These are phyloP conservation scores for Aurelia sp. DNA, from an alignment of 30 jellyfish, hydroid and myxozoan genomes.

Conservation along the genomic window DNA sequence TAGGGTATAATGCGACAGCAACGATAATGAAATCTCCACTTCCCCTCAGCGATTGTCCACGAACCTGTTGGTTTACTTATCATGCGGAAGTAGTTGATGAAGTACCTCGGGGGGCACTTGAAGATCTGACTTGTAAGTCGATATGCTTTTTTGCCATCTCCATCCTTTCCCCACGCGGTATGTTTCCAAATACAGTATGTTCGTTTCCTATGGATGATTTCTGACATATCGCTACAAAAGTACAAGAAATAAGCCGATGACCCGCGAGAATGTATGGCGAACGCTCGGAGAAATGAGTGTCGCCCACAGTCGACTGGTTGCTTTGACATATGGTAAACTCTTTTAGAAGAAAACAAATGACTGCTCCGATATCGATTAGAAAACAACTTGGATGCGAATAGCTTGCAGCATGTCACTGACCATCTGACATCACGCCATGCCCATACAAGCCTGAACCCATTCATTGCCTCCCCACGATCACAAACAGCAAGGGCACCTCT, in stretches of 20 bases:
- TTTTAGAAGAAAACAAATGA: neutral
- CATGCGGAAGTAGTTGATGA: conserved; percentile 8
- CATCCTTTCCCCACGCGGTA: conserved; percentile 20
- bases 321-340: neutral
- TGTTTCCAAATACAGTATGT: neutral
- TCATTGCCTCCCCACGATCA: neutral
- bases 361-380: neutral
- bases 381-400: neutral
- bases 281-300: neutral
- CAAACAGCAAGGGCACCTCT: neutral
- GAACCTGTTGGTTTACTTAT: neutral
- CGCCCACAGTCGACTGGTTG: conserved; percentile 20
- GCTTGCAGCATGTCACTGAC: conserved; percentile 30
- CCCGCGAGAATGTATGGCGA: neutral
- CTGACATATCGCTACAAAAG: no score
- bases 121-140: conserved; percentile 43
- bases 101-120: conserved; percentile 22
- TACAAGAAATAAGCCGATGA: no score
- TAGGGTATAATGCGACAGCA: conserved; percentile 19
- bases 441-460: conserved; percentile 15
- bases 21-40: neutral
- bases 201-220: neutral
- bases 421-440: conserved; percentile 6
- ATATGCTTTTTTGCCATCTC: conserved; percentile 18
- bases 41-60: neutral